Base-by-base conservation (phyloP, 2,888 invertebrate species). In the Diarsia dahlii region DNA sequence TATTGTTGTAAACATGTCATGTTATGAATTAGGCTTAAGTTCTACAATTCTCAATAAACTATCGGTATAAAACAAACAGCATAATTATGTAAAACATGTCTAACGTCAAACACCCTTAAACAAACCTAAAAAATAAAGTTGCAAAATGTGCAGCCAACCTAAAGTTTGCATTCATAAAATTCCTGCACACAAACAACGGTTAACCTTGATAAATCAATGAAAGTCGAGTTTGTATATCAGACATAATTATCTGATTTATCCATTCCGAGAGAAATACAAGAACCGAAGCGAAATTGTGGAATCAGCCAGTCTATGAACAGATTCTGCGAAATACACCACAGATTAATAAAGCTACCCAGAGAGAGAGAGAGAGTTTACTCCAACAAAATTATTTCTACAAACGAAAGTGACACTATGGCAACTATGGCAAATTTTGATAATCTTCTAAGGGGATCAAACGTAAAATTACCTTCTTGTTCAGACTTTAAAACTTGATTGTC, bases 141-240 rank as follows among this genome's bases (percentile, higher is more conserved):
- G 52, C 63, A 60, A 13, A 23, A 12, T 58, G 23, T 56, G 60
- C 12, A 52, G 12, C 3, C 28, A 18, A n/a, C 20, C 28, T 56
- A 62, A 68, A 64, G 28, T 12, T 15, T 58, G 56, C 66, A 81
- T 81, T 84, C 69, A 84, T 54, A 66, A 71, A 62, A 28, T 0
- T 9, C 20, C 23, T 1, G n/a, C 50, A 34, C 18, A 39, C 1
- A n/a, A 70, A 48, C 15, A 68, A 18, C 46, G 13, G 6, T 13
- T 45, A 15, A 45, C 67, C 54, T 46, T 66, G 54, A 48, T 45
- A 20, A 20, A 62, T 34, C 34, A 4, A 50, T 71, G 58, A 50
- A 74, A 15, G 45, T 15, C 9, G n/a, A 52, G 45, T 54, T 18
- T n/a, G 8, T 46, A 13, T 13, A 15, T 9, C 65, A 48, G 58